These are phyloP conservation scores for Papilio gigon DNA, from an alignment of 2,888 invertebrate species.

Conservation along the genomic window DNA sequence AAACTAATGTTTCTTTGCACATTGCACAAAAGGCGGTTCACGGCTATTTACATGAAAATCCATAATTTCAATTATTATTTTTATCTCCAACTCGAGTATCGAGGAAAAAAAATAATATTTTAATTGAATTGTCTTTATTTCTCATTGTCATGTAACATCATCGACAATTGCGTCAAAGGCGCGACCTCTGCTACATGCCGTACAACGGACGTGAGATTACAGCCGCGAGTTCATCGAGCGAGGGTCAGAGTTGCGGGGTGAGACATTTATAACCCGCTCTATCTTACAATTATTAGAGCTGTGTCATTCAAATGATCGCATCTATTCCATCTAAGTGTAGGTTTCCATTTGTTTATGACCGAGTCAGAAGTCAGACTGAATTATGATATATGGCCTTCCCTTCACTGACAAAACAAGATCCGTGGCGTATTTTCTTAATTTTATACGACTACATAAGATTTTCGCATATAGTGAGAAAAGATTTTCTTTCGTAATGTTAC, in stretches of 20 bases:
- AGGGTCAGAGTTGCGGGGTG: neutral
- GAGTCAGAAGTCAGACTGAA: too few species aligned
- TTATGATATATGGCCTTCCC: too few species aligned
- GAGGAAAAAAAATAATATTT: neutral
- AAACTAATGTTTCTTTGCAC: too few species aligned
- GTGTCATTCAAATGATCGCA: neutral
- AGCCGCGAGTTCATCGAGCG: slow-evolving; percentile 13
- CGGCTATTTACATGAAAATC: too few species aligned
- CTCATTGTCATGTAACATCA: slow-evolving; percentile 1
- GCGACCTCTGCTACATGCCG: neutral
- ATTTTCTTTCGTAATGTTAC: too few species aligned
- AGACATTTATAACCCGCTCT: slow-evolving; percentile 17
- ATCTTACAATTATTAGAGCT: neutral
- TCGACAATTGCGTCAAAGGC: slow-evolving; percentile 6
- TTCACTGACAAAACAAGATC: too few species aligned
- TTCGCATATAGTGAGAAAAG: too few species aligned
- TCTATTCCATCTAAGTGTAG: neutral
- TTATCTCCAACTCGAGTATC: too few species aligned
- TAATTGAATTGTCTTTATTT: neutral
- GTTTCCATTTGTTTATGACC: neutral
- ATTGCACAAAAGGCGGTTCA: too few species aligned
- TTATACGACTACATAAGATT: too few species aligned
- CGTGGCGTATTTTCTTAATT: too few species aligned
- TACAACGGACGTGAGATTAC: slow-evolving; percentile 22
- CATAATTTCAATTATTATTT: too few species aligned